These are phyloP conservation scores for Malachius bipustulatus DNA, from an alignment of 2,888 invertebrate genomes.

Conservation along the genomic window DNA sequence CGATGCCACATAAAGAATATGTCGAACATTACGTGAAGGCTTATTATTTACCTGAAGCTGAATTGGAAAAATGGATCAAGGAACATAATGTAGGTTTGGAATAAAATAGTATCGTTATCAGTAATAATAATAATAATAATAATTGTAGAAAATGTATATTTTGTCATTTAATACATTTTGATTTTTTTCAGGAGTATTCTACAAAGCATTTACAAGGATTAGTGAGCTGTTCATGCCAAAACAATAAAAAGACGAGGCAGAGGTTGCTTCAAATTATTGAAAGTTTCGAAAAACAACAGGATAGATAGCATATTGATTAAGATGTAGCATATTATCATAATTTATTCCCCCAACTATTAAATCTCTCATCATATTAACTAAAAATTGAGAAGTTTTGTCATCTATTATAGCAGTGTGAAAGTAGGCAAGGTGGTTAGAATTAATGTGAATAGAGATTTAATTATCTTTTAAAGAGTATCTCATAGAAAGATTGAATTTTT, in stretches of 20 bases:
- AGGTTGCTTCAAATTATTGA: constrained; percentile 64
- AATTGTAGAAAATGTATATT: no score
- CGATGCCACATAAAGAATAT: constrained; percentile 77
- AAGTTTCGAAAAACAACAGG: constrained; percentile 31
- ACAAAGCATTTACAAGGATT: constrained; percentile 75
- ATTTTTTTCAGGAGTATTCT: constrained; percentile 63
- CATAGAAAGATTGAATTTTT: no score
- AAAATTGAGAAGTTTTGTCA: no score
- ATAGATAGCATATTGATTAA: constrained; percentile 18
- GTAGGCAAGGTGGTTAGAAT: no score
- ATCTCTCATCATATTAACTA: no score
- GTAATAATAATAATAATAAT: no score
- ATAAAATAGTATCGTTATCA: no score
- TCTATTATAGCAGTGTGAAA: no score
- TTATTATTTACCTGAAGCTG: constrained; percentile 82
- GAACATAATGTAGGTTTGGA: constrained; percentile 62
- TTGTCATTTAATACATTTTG: constrained; percentile 13
- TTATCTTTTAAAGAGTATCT: no score
- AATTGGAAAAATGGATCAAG: constrained; percentile 79
- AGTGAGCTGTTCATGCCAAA: constrained; percentile 76
- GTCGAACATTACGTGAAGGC: constrained; percentile 95
- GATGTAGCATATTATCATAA: no score
- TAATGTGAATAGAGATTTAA: no score
- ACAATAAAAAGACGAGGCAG: constrained; percentile 77
- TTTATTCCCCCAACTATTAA: no score